Evolutionary conservation across 1,140 invertebrate species (phyloP).

Genomic region (Drosophila repleta): DNA sequence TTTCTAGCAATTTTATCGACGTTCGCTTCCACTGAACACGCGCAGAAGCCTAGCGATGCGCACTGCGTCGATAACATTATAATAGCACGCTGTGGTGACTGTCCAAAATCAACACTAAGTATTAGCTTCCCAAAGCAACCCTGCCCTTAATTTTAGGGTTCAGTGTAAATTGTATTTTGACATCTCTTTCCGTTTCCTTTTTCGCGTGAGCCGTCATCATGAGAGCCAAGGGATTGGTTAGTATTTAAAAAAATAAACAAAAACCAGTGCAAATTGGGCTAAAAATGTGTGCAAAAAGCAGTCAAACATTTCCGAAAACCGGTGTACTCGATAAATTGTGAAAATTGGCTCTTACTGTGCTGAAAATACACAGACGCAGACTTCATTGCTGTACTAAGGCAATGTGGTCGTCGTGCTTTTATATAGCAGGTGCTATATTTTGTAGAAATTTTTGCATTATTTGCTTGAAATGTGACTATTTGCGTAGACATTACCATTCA

Average conservation of each 20-base stretch:
- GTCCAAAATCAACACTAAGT: conserved; percentile 53
- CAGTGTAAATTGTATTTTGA: conserved; percentile 48
- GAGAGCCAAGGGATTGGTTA: conserved; percentile 87
- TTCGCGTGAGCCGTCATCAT: conserved; percentile 84
- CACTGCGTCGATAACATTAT: conserved; percentile 35
- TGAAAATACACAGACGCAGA: conserved; percentile 21
- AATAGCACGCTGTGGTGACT: conserved; percentile 57
- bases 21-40: conserved; percentile 68
- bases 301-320: conserved; percentile 6
- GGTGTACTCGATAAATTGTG: background rate
- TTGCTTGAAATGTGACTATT: background rate
- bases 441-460: no score
- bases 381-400: background rate
- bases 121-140: conserved; percentile 15
- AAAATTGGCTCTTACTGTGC: conserved; percentile 23
- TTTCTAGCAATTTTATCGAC: conserved; percentile 66
- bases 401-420: conserved; percentile 6
- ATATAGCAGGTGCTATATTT: background rate
- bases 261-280: conserved; percentile 37
- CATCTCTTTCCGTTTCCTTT: conserved; percentile 84
- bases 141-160: conserved; percentile 25
- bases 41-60: conserved; percentile 67
- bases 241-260: conserved; percentile 67
- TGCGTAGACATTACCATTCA: background rate
- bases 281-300: conserved; percentile 41